Conservation (phyloP, 2,113 vertebrate species). For the Heterochromis multidens region DNA sequence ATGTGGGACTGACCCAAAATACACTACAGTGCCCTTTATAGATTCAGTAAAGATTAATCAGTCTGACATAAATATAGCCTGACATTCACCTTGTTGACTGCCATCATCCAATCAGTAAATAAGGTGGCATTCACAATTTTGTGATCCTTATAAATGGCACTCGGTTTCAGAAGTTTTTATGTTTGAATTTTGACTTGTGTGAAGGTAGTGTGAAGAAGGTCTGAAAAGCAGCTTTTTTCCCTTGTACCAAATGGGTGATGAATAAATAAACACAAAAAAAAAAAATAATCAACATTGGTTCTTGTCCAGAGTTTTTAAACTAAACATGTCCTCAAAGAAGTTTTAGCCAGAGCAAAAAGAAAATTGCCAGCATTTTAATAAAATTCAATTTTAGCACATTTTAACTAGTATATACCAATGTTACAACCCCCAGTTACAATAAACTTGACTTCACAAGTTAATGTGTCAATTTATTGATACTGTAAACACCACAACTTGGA, state of each 20-base stretch:
- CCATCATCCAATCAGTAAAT: background rate
- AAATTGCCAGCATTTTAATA: background rate
- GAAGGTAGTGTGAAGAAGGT: background rate
- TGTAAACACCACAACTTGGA: background rate
- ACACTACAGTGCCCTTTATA: background rate
- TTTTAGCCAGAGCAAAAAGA: background rate
- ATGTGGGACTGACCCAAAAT: background rate
- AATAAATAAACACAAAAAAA: background rate
- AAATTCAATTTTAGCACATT: background rate
- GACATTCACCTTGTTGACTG: background rate
- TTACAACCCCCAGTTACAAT: background rate
- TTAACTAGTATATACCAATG: background rate
- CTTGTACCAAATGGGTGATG: background rate
- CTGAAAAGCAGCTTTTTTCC: background rate
- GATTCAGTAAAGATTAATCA: background rate
- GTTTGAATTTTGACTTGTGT: background rate
- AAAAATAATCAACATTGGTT: background rate
- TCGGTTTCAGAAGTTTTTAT: background rate
- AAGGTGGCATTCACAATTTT: background rate
- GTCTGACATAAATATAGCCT: background rate
- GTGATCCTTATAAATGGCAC: background rate
- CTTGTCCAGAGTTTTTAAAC: background rate
- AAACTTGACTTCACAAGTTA: background rate
- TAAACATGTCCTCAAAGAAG: background rate
- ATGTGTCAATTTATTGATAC: background rate